Evolutionary conservation across 1,140 invertebrate genomes (phyloP).

Genomic region (Lasioglossum albipes): DNA sequence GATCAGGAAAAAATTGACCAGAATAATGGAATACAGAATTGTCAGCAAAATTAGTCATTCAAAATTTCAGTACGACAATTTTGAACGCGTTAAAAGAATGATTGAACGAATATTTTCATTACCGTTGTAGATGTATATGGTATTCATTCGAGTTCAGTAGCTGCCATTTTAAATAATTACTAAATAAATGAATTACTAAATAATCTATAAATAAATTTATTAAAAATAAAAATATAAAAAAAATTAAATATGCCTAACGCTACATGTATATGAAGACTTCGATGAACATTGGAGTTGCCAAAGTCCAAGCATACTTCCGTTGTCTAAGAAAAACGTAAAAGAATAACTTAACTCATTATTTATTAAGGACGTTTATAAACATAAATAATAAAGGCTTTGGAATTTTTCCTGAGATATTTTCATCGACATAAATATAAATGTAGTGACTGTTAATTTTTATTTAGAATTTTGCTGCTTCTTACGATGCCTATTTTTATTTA

Average conservation of each 20-base stretch:
- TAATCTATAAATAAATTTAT: not conserved
- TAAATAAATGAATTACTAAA: no score
- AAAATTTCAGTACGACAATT: no score
- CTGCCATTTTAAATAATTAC: no score
- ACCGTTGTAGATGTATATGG: no score
- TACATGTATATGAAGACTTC: slow-evolving; percentile 1
- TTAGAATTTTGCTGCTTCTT: no score
- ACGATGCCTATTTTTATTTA: no score
- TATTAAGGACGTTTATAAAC: not conserved
- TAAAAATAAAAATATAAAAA: not conserved
- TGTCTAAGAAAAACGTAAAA: not conserved
- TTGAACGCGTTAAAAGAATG: no score
- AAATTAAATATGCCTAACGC: not conserved
- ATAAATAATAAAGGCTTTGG: not conserved
- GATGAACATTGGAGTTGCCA: not conserved
- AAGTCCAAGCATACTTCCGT: not conserved
- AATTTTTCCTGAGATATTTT: slow-evolving; percentile 7
- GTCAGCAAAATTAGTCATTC: no score
- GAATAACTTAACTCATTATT: not conserved
- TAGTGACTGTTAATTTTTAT: not conserved
- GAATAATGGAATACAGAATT: no score
- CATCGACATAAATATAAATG: slow-evolving; percentile 1
- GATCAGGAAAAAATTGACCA: no score
- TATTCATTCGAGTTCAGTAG: no score
- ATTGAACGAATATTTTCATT: no score